Conservation (phyloP, 2,888 invertebrate species). For the Neocrepidodera transversa region DNA sequence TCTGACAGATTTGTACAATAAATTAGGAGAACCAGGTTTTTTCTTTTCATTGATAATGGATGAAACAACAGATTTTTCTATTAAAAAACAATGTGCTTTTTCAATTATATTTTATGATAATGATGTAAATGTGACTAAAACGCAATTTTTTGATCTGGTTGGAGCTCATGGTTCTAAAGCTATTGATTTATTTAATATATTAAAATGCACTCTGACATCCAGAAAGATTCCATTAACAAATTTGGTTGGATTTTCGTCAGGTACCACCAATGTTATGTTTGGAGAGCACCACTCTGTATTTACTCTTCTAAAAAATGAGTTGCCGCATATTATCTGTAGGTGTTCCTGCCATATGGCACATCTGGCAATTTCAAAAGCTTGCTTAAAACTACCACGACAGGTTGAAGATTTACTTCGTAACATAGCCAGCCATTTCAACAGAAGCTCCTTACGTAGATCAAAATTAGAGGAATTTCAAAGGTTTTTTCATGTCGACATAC, state of each 20-base stretch:
- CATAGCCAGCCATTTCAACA: constrained; percentile 44
- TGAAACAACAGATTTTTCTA: constrained; percentile 19
- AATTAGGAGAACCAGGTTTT: neutral
- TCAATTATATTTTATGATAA: constrained; percentile 22
- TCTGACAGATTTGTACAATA: no score
- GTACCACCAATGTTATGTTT: constrained; percentile 25
- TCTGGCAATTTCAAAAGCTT: constrained; percentile 50
- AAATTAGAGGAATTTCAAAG: constrained; percentile 50
- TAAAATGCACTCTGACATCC: constrained; percentile 14
- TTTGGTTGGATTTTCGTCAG: constrained; percentile 23
- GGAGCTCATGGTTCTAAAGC: constrained; percentile 18
- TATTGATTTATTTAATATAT: constrained; percentile 9
- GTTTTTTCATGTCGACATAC: constrained; percentile 50
- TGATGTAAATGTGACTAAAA: constrained; percentile 5
- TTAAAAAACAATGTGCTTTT: constrained; percentile 30
- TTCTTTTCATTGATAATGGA: constrained; percentile 9
- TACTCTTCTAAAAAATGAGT: constrained; percentile 12
- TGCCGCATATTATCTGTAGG: constrained; percentile 42
- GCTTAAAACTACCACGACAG: constrained; percentile 48
- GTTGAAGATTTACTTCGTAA: constrained; percentile 45
- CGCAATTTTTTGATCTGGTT: constrained; percentile 27
- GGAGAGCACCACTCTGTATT: constrained; percentile 19
- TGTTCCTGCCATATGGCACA: constrained; percentile 53
- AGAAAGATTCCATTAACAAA: constrained; percentile 20
- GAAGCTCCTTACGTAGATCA: constrained; percentile 34